phyloP scores from a whole-genome alignment of 2,797 vertebrate species.

The Xenopus petersii region DNA sequence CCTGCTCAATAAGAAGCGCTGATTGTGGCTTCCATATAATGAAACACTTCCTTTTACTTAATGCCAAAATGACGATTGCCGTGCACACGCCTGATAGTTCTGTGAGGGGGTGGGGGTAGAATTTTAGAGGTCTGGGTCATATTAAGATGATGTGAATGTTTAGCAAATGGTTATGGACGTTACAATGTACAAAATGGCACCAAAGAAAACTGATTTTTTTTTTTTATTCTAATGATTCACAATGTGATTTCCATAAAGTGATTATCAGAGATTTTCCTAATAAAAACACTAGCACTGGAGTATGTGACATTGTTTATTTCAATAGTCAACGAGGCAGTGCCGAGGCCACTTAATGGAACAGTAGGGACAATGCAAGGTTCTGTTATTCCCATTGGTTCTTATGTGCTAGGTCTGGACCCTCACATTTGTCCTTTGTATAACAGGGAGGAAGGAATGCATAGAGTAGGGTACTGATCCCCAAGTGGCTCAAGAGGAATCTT shows the following conservation, averaged over 20 bases:
- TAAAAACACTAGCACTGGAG: slow-evolving; percentile 53
- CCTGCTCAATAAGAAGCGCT: background rate
- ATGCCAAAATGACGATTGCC: background rate
- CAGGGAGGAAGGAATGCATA: too few relatives aligned
- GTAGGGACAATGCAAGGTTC: too few relatives aligned
- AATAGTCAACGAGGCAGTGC: too few relatives aligned
- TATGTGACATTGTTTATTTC: too few relatives aligned
- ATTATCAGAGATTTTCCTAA: slow-evolving; percentile 61
- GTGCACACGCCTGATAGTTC: background rate
- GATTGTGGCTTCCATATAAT: background rate
- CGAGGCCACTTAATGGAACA: too few relatives aligned
- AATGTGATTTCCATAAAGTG: slow-evolving; percentile 55
- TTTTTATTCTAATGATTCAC: slow-evolving; percentile 31
- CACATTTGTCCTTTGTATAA: too few relatives aligned
- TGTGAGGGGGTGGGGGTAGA: background rate
- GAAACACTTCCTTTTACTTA: background rate
- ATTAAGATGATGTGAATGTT: background rate
- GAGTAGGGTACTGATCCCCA: too few relatives aligned
- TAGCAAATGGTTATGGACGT: slow-evolving; percentile 52
- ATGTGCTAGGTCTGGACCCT: too few relatives aligned
- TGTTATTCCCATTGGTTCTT: too few relatives aligned
- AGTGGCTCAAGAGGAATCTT: too few relatives aligned
- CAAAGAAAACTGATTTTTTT: background rate
- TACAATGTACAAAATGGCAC: slow-evolving; percentile 58
- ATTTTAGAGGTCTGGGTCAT: background rate